Conservation (phyloP, 2,888 invertebrate species). For the Apamea epomidion region DNA sequence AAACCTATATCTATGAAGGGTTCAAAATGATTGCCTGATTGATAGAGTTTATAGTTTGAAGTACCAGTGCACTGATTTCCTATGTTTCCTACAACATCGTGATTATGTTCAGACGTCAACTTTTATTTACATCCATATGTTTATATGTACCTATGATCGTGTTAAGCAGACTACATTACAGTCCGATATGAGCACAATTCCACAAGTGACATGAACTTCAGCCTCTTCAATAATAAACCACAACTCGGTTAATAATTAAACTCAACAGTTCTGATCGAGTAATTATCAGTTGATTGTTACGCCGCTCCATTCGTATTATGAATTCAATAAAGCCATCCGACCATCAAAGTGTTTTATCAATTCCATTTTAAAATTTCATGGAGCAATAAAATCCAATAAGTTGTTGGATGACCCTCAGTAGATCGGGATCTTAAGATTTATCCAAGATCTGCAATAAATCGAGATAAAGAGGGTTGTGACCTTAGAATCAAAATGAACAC, state of each 20-base stretch:
- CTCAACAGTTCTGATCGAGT: conserved; percentile 20
- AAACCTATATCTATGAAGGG: background rate
- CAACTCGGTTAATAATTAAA: conserved; percentile 31
- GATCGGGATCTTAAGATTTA: conserved; percentile 49
- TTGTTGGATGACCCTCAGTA: conserved; percentile 35
- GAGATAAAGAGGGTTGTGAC: background rate
- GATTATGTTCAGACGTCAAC: background rate
- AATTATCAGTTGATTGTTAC: conserved; percentile 30
- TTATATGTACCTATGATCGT: background rate
- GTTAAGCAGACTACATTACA: background rate
- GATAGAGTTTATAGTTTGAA: too few species aligned
- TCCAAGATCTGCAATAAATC: conserved; percentile 43
- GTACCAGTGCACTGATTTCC: background rate
- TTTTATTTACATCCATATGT: background rate
- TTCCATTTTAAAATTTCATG: conserved; percentile 30
- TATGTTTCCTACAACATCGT: background rate
- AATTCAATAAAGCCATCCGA: conserved; percentile 37
- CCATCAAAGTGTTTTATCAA: conserved; percentile 22
- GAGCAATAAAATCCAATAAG: conserved; percentile 53
- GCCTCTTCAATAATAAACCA: conserved; percentile 9
- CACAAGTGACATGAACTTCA: background rate
- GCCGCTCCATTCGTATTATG: conserved; percentile 7
- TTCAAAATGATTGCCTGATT: background rate
- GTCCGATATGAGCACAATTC: background rate
- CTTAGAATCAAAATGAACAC: background rate